A percentile compares a stretch with the other conserved stretches of the same genome.
Evolutionary conservation across 2,888 invertebrate species (phyloP).

Genomic region (Syrphus vitripennis): DNA sequence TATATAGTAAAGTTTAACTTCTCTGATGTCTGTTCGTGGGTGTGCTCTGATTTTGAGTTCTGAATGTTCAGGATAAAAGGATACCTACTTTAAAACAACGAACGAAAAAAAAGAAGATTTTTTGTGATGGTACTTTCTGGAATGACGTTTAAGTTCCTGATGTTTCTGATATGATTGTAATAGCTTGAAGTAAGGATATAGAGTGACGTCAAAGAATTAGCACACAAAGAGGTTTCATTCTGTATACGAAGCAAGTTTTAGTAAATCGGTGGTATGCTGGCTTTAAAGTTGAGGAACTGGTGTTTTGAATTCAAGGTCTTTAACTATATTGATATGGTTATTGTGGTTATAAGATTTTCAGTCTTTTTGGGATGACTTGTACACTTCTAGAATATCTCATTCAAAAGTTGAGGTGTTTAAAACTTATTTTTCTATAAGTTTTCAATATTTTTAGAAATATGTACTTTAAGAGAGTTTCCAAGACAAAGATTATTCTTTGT

Average conservation of each 20-base stretch:
- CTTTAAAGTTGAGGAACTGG: neutral
- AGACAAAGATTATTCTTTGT: too few relatives aligned
- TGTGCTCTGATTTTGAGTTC: constrained; percentile 4
- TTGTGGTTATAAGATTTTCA: too few relatives aligned
- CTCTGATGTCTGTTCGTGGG: neutral
- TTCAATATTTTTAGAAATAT: too few relatives aligned
- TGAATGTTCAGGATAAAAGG: constrained; percentile 1
- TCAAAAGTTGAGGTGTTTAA: too few relatives aligned
- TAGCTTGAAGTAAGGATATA: neutral
- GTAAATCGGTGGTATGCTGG: too few relatives aligned
- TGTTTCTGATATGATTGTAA: neutral
- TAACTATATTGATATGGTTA: too few relatives aligned
- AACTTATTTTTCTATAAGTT: too few relatives aligned
- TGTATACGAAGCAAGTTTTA: neutral
- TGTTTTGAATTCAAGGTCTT: neutral
- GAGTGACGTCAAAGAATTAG: constrained; percentile 48
- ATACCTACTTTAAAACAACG: neutral
- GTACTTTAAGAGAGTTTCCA: too few relatives aligned
- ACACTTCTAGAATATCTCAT: too few relatives aligned
- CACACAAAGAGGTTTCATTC: constrained; percentile 14
- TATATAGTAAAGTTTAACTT: constrained; percentile 40
- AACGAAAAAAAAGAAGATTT: constrained; percentile 22
- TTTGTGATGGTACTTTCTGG: constrained; percentile 42
- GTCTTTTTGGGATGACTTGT: too few relatives aligned
- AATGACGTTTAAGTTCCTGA: constrained; percentile 26